A percentile compares a stretch with the other conserved stretches of the same genome.
Conservation (phyloP, 2,113 vertebrate species). For the Pollachius pollachius region DNA sequence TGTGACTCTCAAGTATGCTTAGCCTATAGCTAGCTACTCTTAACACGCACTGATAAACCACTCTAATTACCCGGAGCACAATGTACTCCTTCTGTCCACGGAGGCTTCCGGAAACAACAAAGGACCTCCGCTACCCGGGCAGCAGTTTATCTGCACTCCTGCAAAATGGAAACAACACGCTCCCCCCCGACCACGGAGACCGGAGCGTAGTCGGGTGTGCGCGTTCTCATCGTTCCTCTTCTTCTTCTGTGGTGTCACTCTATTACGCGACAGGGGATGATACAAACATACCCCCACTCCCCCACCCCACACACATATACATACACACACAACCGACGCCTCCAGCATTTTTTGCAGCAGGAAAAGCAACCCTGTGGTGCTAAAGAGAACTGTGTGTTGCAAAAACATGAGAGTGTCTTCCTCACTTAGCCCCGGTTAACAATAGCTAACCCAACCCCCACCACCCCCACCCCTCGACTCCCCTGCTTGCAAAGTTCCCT, state of each 20-base stretch:
- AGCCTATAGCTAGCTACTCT: constrained; percentile 69
- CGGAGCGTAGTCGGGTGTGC: background rate
- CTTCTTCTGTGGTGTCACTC: constrained; percentile 28
- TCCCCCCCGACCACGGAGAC: constrained; percentile 32
- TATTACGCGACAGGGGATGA: constrained; percentile 25
- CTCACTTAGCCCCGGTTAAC: background rate
- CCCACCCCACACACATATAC: too few relatives aligned
- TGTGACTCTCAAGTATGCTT: constrained; percentile 69
- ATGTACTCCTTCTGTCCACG: constrained; percentile 45
- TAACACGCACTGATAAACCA: constrained; percentile 68
- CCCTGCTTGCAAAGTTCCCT: background rate
- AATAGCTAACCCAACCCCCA: background rate
- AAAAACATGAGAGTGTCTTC: background rate
- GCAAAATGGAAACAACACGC: constrained; percentile 52
- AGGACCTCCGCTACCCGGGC: constrained; percentile 53
- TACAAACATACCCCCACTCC: too few relatives aligned
- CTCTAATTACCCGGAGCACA: constrained; percentile 63
- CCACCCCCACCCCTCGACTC: background rate
- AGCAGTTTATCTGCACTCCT: constrained; percentile 53
- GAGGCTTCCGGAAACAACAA: constrained; percentile 42
- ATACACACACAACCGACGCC: too few relatives aligned
- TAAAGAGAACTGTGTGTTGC: background rate
- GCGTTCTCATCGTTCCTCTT: too few relatives aligned
- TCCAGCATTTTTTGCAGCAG: background rate
- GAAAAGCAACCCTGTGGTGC: background rate